Base-by-base conservation (phyloP, 1,140 invertebrate genomes). In the Vollenhovia emeryi region DNA sequence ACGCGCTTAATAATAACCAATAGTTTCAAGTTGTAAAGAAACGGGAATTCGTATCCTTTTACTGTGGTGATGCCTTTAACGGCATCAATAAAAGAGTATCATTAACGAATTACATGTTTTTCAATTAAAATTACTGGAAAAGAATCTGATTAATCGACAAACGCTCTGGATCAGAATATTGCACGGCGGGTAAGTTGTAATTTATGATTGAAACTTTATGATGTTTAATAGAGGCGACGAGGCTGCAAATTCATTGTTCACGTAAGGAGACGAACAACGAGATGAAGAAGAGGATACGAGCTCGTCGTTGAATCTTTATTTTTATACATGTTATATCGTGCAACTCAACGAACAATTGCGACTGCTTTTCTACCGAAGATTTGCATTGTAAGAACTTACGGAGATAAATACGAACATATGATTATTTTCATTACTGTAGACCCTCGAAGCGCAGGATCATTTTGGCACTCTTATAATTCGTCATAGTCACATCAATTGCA, bases 1-100 rank as follows among this genome's bases (percentile, higher is more conserved):
- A 86, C 83, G 80, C 75, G 71, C 52, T 87, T 62, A 80, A 87
- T 87, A 55, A 80, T 62, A 75, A 80, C 21, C 40, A 55, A 59
- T 84, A 74, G 36, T 27, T 7, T 69, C 50, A 50, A 36, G 21
- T 68, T 66, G n/a, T 52, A 71, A 68, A n/a, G 48, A 82, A 88
- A 73, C n/a, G 71, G 15, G 24, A 79, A 75, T 82, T 43, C 50
- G 78, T 57, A 80, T 80, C 64, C 48, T 57, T 43, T 43, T 40
- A 27, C 15, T 30, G 5, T 7, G 8, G 7, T 9, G 27, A 3
- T 3, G 18, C 0, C 8, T 71, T 55, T 36, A 57, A 74, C 13
- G 9, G 8, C 21, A 33, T 11, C 27, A 13, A 15, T 36, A 55
- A 75, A 75, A 40, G 4, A 3, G 4, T 55, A 18, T 57, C 0